Evolutionary conservation across 2,797 vertebrate genomes (phyloP).

Genomic region (Girardinus metallicus): DNA sequence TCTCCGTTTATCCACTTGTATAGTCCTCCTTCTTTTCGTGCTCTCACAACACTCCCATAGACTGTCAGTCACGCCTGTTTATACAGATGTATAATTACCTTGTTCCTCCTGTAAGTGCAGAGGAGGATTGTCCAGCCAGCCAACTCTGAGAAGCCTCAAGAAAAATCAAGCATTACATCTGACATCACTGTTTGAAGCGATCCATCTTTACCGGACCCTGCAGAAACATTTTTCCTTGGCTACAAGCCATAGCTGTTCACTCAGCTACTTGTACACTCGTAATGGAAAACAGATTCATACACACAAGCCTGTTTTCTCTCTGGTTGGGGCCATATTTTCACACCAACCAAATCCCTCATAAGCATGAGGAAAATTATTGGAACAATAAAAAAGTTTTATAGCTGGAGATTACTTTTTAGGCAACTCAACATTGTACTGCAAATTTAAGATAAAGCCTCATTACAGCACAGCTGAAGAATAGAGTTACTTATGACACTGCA

Average conservation of each 20-base stretch:
- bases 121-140: conserved; percentile 58
- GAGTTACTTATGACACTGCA: conserved; percentile 43
- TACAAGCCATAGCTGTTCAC: conserved; percentile 56
- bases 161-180: conserved; percentile 50
- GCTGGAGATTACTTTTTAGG: background rate
- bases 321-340: conserved; percentile 43
- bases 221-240: conserved; percentile 64
- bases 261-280: conserved; percentile 65
- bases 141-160: conserved; percentile 52
- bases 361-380: conserved; percentile 23
- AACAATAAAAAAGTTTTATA: conserved; percentile 15
- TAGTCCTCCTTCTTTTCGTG: conserved; percentile 41
- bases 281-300: conserved; percentile 73
- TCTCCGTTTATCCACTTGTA: conserved; percentile 53
- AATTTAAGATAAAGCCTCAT: conserved; percentile 41
- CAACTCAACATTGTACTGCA: conserved; percentile 1
- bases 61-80: conserved; percentile 75
- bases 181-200: conserved; percentile 71
- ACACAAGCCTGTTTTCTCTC: conserved; percentile 26
- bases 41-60: conserved; percentile 40
- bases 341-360: conserved; percentile 37
- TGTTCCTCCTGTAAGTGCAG: conserved; percentile 46
- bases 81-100: conserved; percentile 80
- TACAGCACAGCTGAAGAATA: conserved; percentile 25
- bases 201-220: conserved; percentile 73